Evolutionary conservation across 2,888 invertebrate species (phyloP).

Genomic region (Lasioglossum lativentre): DNA sequence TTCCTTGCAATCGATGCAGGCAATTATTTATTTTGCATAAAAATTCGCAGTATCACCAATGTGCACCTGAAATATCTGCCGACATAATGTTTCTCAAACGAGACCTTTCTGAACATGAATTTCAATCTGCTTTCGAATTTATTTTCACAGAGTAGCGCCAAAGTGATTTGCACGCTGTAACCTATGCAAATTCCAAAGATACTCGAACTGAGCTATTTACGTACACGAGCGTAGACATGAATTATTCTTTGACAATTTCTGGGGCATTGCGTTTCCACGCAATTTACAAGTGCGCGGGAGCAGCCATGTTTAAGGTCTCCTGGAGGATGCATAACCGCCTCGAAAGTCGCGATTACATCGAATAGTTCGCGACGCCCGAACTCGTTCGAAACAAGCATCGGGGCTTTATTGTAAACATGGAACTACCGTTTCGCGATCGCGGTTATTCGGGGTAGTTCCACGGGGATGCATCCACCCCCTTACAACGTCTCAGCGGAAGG

Average conservation of each 20-base stretch:
- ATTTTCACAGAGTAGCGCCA: too few species aligned
- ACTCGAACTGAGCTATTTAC: background rate
- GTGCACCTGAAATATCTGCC: background rate
- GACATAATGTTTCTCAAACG: background rate
- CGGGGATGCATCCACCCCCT: slow-evolving; percentile 14
- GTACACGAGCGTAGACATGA: background rate
- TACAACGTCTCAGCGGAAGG: slow-evolving; percentile 25
- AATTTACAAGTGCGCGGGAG: slow-evolving; percentile 33
- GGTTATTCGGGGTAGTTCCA: slow-evolving; percentile 48
- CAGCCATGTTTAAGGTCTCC: slow-evolving; percentile 41
- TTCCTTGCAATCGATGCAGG: background rate
- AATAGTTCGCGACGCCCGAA: slow-evolving; percentile 50
- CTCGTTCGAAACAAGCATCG: slow-evolving; percentile 57
- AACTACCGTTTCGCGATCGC: slow-evolving; percentile 55
- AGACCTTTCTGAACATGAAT: background rate
- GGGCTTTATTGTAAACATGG: slow-evolving; percentile 53
- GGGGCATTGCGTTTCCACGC: slow-evolving; percentile 13
- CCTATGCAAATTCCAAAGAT: too few species aligned
- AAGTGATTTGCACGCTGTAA: background rate
- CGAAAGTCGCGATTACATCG: slow-evolving; percentile 52
- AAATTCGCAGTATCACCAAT: background rate
- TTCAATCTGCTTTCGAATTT: background rate
- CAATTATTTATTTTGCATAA: background rate
- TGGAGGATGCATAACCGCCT: slow-evolving; percentile 42
- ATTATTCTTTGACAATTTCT: slow-evolving; percentile 40